Percentiles rank a stretch among this genome's conserved stretches.
These are phyloP conservation scores for Monomorium pharaonis DNA, from an alignment of 1,140 invertebrate genomes.

Conservation along the genomic window DNA sequence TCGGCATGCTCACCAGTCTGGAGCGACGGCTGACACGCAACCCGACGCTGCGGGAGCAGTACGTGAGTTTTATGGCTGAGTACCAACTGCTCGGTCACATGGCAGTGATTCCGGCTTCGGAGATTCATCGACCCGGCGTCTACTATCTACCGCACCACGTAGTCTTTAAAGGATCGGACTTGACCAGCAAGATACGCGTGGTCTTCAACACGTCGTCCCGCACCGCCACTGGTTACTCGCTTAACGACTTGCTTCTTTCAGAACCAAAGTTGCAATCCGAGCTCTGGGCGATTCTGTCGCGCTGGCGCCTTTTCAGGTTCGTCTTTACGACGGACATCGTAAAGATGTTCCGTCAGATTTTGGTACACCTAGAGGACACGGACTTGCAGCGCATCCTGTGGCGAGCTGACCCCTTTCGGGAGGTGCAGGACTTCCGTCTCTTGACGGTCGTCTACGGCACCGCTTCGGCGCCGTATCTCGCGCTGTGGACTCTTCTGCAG, in stretches of 20 bases:
- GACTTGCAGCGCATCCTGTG: not conserved
- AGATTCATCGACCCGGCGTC: not conserved
- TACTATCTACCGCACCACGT: not conserved
- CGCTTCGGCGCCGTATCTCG: not conserved
- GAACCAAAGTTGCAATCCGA: not conserved
- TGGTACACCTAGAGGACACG: not conserved
- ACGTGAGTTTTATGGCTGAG: not conserved
- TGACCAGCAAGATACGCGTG: not conserved
- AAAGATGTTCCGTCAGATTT: not conserved
- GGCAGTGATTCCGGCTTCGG: not conserved
- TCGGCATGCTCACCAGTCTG: not conserved
- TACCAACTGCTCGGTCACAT: not conserved
- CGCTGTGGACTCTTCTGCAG: not conserved
- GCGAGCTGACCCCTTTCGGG: not conserved
- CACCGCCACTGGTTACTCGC: not conserved
- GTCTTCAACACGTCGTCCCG: not conserved
- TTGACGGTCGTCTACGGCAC: not conserved
- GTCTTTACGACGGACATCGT: not conserved
- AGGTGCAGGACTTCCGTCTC: not conserved
- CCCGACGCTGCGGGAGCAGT: not conserved
- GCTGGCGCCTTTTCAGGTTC: not conserved
- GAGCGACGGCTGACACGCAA: not conserved
- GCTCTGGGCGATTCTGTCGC: not conserved
- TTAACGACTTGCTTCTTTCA: not conserved
- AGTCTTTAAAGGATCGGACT: not conserved